Percentiles rank a stretch among this genome's conserved stretches.
Conservation (phyloP, 2,888 invertebrate species). For the Rutpela maculata region DNA sequence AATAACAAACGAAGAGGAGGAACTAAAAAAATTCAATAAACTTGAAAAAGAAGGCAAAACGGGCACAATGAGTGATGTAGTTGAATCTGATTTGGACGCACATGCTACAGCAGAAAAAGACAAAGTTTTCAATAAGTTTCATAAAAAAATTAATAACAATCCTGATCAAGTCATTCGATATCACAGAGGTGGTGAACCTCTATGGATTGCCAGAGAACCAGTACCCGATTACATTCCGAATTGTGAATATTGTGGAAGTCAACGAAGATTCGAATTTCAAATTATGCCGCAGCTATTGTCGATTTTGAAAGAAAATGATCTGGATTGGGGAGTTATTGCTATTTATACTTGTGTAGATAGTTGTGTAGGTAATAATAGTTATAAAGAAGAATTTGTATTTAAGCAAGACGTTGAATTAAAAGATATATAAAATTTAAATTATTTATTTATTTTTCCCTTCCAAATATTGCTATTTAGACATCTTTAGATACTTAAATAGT, state of each 20-base stretch:
- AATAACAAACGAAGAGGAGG: constrained; percentile 73
- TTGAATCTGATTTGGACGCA: constrained; percentile 82
- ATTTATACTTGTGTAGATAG: constrained; percentile 90
- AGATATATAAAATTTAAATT: constrained; percentile 21
- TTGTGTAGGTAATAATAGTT: constrained; percentile 79
- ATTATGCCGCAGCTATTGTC: constrained; percentile 72
- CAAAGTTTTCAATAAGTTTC: constrained; percentile 86
- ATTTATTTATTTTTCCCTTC: neutral
- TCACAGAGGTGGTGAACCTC: constrained; percentile 84
- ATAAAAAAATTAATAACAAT: constrained; percentile 80
- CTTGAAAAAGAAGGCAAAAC: constrained; percentile 74
- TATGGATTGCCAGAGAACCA: constrained; percentile 87
- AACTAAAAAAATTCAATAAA: constrained; percentile 73
- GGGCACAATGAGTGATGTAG: constrained; percentile 79
- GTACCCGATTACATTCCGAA: constrained; percentile 79
- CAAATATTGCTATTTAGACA: neutral
- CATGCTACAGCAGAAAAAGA: constrained; percentile 83
- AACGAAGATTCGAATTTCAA: constrained; percentile 94
- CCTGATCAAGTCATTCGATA: constrained; percentile 91
- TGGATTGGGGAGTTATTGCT: constrained; percentile 94
- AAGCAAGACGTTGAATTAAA: constrained; percentile 84
- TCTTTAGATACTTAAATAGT: no score
- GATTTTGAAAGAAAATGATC: constrained; percentile 67
- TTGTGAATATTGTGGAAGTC: constrained; percentile 84
- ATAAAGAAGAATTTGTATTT: constrained; percentile 86